phyloP scores from a whole-genome alignment of 2,888 invertebrate species.

The Euspilapteryx auroguttella region DNA sequence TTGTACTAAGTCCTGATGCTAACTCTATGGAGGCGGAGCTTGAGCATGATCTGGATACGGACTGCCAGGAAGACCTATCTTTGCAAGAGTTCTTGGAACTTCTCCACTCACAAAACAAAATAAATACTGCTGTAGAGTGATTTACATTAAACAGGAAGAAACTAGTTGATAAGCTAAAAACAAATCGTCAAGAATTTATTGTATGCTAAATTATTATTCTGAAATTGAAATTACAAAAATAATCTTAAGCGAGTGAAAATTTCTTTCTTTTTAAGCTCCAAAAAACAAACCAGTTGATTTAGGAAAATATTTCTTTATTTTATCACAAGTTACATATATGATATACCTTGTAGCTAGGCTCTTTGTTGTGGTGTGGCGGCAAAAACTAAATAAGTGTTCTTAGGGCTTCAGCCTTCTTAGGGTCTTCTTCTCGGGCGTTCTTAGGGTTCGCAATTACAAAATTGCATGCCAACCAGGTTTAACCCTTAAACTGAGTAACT shows the following conservation, averaged over 20 bases:
- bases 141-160: no score
- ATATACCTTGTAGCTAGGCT: no score
- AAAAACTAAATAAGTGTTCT: no score
- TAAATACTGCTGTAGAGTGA: constrained; percentile 24
- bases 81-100: constrained; percentile 52
- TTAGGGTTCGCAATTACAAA: no score
- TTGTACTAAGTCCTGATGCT: constrained; percentile 49
- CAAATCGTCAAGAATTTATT: constrained; percentile 39
- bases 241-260: neutral
- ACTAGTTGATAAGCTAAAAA: constrained; percentile 15
- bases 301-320: no score
- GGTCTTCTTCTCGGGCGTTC: no score
- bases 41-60: constrained; percentile 53
- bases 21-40: constrained; percentile 50
- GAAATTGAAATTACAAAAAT: neutral
- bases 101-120: constrained; percentile 47
- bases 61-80: constrained; percentile 52
- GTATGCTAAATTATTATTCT: constrained; percentile 25
- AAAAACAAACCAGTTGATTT: no score
- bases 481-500: no score
- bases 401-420: no score
- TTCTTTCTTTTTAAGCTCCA: neutral
- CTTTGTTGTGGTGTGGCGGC: no score
- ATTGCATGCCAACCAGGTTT: no score
- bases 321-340: no score